Percentiles rank a stretch among this genome's conserved stretches.
These are phyloP conservation scores for Diploptera punctata DNA, from an alignment of 2,888 invertebrate species.

Conservation along the genomic window DNA sequence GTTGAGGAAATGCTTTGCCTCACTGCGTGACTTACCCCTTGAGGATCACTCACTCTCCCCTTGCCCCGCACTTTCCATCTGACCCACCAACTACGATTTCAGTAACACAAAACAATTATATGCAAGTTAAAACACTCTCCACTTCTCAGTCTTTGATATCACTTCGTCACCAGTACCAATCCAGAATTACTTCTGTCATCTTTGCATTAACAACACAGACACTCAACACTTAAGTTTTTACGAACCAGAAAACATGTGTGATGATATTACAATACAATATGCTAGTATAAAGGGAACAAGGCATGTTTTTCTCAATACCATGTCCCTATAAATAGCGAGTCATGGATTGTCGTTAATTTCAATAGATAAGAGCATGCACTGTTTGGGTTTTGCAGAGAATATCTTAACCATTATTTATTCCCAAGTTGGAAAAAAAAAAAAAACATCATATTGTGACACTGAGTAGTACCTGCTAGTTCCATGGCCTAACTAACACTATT, in stretches of 20 bases:
- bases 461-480: slow-evolving; percentile 35
- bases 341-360: slow-evolving; percentile 29
- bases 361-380: slow-evolving; percentile 23
- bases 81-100: slow-evolving; percentile 20
- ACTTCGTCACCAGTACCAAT: slow-evolving; percentile 20
- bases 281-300: slow-evolving; percentile 27
- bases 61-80: slow-evolving; percentile 5
- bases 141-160: slow-evolving; percentile 24
- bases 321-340: slow-evolving; percentile 15
- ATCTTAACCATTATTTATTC: slow-evolving; percentile 31
- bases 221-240: slow-evolving; percentile 36
- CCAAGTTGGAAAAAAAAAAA: slow-evolving; percentile 34
- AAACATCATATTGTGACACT: slow-evolving; percentile 37
- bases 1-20: slow-evolving; percentile 18
- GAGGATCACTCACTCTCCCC: not conserved
- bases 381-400: slow-evolving; percentile 43
- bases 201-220: slow-evolving; percentile 29
- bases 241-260: slow-evolving; percentile 22
- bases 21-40: slow-evolving; percentile 23
- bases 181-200: slow-evolving; percentile 17
- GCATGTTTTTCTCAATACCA: slow-evolving; percentile 23
- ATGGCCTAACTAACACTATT: slow-evolving; percentile 34
- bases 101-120: slow-evolving; percentile 26
- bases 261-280: slow-evolving; percentile 25
- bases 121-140: slow-evolving; percentile 15